Conservation (phyloP, 2,888 invertebrate genomes). For the Heliconius hortense region DNA sequence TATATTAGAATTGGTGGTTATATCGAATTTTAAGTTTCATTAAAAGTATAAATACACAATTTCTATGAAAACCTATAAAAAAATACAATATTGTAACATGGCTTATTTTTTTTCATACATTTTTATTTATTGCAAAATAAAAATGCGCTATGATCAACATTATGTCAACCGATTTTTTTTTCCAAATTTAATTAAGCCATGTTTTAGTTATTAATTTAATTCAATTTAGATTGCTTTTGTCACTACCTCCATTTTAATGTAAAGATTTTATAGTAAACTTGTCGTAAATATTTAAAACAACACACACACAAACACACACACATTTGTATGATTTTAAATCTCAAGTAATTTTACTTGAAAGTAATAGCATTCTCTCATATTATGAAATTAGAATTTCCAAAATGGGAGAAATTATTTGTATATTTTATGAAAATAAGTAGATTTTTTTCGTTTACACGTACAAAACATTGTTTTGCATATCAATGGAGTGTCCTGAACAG, state of each 20-base stretch:
- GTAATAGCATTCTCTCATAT: not conserved
- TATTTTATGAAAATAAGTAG: not conserved
- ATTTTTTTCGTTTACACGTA: not conserved
- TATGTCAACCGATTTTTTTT: not conserved
- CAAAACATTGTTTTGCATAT: slow-evolving; percentile 2
- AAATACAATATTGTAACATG: not conserved
- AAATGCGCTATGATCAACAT: slow-evolving; percentile 7
- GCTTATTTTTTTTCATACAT: slow-evolving; percentile 12
- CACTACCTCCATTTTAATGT: slow-evolving; percentile 1
- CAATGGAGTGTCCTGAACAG: not conserved
- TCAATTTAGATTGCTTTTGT: not conserved
- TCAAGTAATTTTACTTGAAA: not conserved
- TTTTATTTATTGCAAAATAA: slow-evolving; percentile 14
- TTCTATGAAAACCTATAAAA: not conserved
- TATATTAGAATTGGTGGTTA: not conserved
- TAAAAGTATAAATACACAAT: not conserved
- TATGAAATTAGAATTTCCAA: not conserved
- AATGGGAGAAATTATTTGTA: not conserved
- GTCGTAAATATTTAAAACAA: not conserved
- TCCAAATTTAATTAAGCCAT: not conserved
- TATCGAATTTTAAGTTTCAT: too few relatives aligned
- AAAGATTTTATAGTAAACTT: not conserved
- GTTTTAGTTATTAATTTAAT: not conserved
- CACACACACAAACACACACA: too few relatives aligned
- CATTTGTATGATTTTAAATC: not conserved